These are phyloP conservation scores for Cenopis cana DNA, from an alignment of 2,888 invertebrate genomes.

Conservation along the genomic window DNA sequence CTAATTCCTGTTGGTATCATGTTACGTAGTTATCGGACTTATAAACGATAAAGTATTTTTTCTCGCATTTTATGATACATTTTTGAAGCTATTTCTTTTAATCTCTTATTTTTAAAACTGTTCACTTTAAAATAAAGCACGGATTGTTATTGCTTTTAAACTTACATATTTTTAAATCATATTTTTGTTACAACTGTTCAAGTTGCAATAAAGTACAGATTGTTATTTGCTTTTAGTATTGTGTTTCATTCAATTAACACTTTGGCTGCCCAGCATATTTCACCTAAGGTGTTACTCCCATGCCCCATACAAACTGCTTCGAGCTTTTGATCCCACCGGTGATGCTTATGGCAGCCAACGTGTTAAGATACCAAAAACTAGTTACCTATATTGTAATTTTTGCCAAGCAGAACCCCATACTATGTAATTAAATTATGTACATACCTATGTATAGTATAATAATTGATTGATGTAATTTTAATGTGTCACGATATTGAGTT, in stretches of 20 bases:
- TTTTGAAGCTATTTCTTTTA: constrained; percentile 11
- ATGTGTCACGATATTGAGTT: too few species aligned
- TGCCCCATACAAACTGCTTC: too few species aligned
- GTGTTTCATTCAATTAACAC: constrained; percentile 22
- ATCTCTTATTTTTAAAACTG: constrained; percentile 22
- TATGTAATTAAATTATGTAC: too few species aligned
- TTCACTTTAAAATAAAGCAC: constrained; percentile 42
- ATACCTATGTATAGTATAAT: too few species aligned
- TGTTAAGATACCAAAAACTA: background rate
- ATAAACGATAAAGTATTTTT: background rate
- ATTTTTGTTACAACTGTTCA: constrained; percentile 35
- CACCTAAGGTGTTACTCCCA: too few species aligned
- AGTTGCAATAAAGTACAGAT: constrained; percentile 42
- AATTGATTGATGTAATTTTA: too few species aligned
- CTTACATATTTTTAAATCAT: too few species aligned
- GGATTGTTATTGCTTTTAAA: constrained; percentile 44
- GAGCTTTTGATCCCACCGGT: too few species aligned
- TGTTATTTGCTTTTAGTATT: constrained; percentile 35
- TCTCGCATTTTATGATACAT: constrained; percentile 10
- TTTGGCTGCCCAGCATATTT: too few species aligned
- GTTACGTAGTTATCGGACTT: background rate
- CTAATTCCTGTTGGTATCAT: background rate
- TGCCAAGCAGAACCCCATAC: too few species aligned
- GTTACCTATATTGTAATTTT: too few species aligned
- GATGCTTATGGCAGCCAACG: too few species aligned